Evolutionary conservation across 2,888 invertebrate species (phyloP).

Genomic region (Rhorus exstirpatorius): DNA sequence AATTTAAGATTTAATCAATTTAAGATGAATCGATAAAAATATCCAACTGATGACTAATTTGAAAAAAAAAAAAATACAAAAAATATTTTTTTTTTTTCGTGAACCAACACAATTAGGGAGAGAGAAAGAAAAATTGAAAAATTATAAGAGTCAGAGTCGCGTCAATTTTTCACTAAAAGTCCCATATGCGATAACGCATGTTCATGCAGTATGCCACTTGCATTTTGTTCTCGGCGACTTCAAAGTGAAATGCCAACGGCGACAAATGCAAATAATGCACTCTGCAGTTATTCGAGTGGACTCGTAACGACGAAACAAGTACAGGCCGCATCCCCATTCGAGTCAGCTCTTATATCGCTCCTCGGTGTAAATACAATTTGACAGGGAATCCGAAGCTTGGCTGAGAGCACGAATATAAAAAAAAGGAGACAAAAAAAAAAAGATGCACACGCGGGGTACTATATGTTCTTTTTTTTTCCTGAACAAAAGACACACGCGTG

Average conservation of each 20-base stretch:
- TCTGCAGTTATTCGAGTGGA: constrained; percentile 39
- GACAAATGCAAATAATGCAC: constrained; percentile 47
- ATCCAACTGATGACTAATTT: no score
- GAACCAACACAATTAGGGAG: no score
- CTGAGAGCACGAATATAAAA: not conserved
- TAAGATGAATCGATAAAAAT: no score
- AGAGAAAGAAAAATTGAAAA: no score
- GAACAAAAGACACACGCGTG: not conserved
- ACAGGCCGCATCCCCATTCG: constrained; percentile 29
- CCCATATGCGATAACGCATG: no score
- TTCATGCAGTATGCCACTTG: constrained; percentile 18
- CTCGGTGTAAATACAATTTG: constrained; percentile 38
- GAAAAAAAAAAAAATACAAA: no score
- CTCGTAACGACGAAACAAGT: constrained; percentile 49
- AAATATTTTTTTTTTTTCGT: no score
- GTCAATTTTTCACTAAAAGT: no score
- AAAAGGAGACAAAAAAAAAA: not conserved
- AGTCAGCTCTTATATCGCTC: not conserved
- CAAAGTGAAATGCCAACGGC: constrained; percentile 36
- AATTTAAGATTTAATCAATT: no score
- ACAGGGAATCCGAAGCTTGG: not conserved
- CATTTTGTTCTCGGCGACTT: constrained; percentile 24
- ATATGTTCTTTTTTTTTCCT: not conserved
- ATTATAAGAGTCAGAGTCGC: no score
- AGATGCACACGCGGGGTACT: not conserved